A percentile compares a stretch with the other conserved stretches of the same genome.
Conservation (phyloP, 1,140 invertebrate species). For the Drosophila auraria region DNA sequence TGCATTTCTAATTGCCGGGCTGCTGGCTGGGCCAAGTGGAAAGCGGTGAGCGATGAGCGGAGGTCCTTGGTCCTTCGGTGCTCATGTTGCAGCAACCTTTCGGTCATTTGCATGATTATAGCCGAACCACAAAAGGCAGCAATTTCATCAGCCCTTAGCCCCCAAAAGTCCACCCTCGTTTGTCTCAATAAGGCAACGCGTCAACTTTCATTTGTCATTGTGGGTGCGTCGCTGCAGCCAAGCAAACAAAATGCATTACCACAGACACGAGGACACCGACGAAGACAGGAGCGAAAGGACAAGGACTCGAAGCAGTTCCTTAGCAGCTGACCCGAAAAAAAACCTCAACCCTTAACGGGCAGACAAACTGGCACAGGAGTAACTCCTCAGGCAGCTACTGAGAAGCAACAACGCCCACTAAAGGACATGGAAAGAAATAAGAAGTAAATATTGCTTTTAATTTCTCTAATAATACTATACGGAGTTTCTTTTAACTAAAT, state of each 20-base stretch:
- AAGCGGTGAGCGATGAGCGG: no score
- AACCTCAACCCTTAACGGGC: conserved; percentile 35
- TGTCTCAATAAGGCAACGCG: conserved; percentile 71
- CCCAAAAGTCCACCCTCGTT: conserved; percentile 30
- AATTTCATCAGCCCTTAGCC: conserved; percentile 4
- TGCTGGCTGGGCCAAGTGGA: conserved; percentile 3
- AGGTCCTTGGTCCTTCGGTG: not conserved
- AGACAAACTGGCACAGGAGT: conserved; percentile 23
- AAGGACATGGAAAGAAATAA: not conserved
- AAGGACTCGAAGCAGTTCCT: conserved; percentile 50
- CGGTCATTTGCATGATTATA: conserved; percentile 60
- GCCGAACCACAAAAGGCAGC: conserved; percentile 11
- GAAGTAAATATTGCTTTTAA: no score
- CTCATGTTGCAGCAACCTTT: conserved; percentile 35
- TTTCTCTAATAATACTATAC: no score
- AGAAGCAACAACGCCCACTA: conserved; percentile 10
- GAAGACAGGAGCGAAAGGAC: conserved; percentile 36
- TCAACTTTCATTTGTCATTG: conserved; percentile 81
- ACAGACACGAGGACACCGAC: conserved; percentile 36
- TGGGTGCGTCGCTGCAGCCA: conserved; percentile 47
- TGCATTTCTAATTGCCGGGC: conserved; percentile 71
- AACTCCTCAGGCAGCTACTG: conserved; percentile 17
- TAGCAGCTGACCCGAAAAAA: conserved; percentile 54
- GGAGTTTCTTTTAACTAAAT: no score
- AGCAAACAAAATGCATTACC: conserved; percentile 82